Percentiles rank a stretch among this genome's conserved stretches.
phyloP scores from a whole-genome alignment of 1,140 invertebrate genomes.

The Camponotus floridanus region DNA sequence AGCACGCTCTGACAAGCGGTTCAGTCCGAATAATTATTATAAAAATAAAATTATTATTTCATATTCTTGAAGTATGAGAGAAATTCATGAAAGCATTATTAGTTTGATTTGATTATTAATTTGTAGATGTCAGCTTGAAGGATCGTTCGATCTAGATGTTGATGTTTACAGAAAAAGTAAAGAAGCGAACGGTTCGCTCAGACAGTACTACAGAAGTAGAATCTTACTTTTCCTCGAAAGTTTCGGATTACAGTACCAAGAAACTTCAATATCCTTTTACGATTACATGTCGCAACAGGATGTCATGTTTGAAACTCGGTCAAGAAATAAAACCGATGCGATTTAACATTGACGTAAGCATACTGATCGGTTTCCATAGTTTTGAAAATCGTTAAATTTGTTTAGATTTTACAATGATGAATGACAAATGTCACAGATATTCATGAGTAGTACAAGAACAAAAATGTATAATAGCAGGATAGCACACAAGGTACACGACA shows the following conservation, averaged over 20 bases:
- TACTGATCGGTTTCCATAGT: constrained; percentile 1
- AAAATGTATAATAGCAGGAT: background rate
- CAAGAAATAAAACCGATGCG: constrained; percentile 45
- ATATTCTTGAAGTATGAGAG: background rate
- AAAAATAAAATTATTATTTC: background rate
- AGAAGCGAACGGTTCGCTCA: background rate
- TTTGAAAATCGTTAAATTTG: background rate
- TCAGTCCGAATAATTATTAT: too few species aligned
- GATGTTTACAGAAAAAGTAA: constrained; percentile 24
- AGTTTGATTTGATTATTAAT: background rate
- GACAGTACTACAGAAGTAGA: constrained; percentile 21
- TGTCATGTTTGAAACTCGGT: constrained; percentile 58
- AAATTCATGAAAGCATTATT: background rate
- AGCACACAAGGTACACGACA: background rate
- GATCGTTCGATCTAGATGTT: too few species aligned
- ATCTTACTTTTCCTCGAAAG: constrained; percentile 44
- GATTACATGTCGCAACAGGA: constrained; percentile 60
- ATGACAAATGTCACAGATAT: constrained; percentile 7
- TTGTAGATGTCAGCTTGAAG: background rate
- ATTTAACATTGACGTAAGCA: constrained; percentile 42
- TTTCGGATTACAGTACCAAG: constrained; percentile 57
- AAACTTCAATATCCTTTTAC: constrained; percentile 62
- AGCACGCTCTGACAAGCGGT: too few species aligned
- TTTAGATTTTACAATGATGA: constrained; percentile 36
- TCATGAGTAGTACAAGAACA: background rate